A percentile compares a stretch with the other conserved stretches of the same genome.
Evolutionary conservation across 2,797 vertebrate genomes (phyloP).

Genomic region (Micromesistius poutassou): DNA sequence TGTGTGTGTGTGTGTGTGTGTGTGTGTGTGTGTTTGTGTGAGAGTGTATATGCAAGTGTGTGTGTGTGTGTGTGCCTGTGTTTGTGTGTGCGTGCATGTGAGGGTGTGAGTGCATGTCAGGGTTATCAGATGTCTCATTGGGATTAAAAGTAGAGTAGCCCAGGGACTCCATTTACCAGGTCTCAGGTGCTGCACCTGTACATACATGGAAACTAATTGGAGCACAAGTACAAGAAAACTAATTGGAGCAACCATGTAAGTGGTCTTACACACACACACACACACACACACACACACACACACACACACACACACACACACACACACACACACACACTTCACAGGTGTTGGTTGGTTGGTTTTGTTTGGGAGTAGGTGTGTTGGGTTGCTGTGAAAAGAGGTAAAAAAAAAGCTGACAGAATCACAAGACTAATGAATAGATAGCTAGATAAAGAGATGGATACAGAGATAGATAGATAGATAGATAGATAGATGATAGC

Average conservation of each 20-base stretch:
- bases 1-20: too few species aligned
- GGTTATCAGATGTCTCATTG: background rate
- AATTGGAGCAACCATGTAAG: conserved; percentile 42
- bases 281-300: conserved; percentile 9
- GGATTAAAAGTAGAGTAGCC: conserved; percentile 5
- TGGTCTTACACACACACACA: conserved; percentile 13
- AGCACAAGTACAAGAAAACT: conserved; percentile 29
- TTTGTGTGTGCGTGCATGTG: background rate
- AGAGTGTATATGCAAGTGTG: background rate
- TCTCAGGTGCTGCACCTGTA: conserved; percentile 57
- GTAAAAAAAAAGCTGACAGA: background rate
- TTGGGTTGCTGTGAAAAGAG: background rate
- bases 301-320: conserved; percentile 5
- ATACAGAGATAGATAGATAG: too few species aligned
- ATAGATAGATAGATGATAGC: background rate
- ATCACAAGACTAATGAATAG: background rate
- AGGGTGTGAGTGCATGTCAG: background rate
- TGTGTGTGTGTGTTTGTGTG: background rate
- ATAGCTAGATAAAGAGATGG: background rate
- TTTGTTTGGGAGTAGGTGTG: background rate
- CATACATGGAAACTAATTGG: conserved; percentile 56
- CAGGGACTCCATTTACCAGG: conserved; percentile 24
- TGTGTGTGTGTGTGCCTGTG: background rate
- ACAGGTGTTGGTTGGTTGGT: background rate
- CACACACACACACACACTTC: background rate